phyloP scores from a whole-genome alignment of 2,888 invertebrate genomes.

The Bembecia ichneumoniformis region DNA sequence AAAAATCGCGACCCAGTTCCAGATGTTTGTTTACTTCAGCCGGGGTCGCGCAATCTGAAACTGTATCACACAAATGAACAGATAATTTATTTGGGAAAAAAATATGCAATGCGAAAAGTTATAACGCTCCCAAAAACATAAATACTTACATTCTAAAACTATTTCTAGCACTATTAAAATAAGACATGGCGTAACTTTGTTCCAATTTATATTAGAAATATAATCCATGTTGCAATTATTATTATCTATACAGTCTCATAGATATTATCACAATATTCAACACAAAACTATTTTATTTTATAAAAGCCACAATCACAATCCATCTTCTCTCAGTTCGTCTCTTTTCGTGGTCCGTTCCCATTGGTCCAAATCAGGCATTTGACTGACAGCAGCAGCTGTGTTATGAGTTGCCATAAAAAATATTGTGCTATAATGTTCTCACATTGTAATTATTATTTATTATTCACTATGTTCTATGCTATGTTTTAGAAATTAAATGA shows the following conservation, averaged over 20 bases:
- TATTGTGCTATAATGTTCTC: not conserved
- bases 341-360: slow-evolving; percentile 69
- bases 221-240: slow-evolving; percentile 58
- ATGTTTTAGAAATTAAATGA: too few species aligned
- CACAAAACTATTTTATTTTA: slow-evolving; percentile 55
- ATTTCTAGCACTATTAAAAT: slow-evolving; percentile 77
- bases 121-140: slow-evolving; percentile 7
- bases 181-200: slow-evolving; percentile 77
- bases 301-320: slow-evolving; percentile 55
- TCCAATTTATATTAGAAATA: slow-evolving; percentile 71
- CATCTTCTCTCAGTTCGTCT: slow-evolving; percentile 56
- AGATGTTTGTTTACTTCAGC: slow-evolving; percentile 93
- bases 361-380: slow-evolving; percentile 68
- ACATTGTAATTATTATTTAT: too few species aligned
- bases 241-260: slow-evolving; percentile 34
- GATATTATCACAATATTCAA: slow-evolving; percentile 38
- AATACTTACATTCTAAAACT: slow-evolving; percentile 76
- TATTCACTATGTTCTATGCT: too few species aligned
- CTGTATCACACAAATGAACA: slow-evolving; percentile 46
- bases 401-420: not conserved
- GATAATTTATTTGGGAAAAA: slow-evolving; percentile 18
- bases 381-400: slow-evolving; percentile 1
- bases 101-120: slow-evolving; percentile 19
- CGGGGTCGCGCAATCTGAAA: slow-evolving; percentile 78
- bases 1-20: slow-evolving; percentile 92